phyloP scores from a whole-genome alignment of 2,797 vertebrate genomes.

The Arnoldichthys spilopterus region DNA sequence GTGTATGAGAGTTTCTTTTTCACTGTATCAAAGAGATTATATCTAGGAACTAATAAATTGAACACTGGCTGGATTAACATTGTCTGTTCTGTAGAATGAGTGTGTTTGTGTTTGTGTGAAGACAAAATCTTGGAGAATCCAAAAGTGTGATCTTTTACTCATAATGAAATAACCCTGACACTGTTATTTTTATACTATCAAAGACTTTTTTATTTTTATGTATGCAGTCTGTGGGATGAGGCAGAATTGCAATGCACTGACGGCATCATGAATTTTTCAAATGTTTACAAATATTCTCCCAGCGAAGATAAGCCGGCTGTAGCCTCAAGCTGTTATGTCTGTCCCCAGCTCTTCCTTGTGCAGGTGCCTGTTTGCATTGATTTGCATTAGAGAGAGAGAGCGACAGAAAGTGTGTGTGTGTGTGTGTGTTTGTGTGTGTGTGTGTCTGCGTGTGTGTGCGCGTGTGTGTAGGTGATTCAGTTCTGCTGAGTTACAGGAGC shows the following conservation, averaged over 20 bases:
- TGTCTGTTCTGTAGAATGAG: slow-evolving; percentile 3
- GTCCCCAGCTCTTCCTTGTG: slow-evolving; percentile 21
- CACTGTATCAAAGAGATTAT: slow-evolving; percentile 40
- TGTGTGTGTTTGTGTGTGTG: slow-evolving; percentile 21
- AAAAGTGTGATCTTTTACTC: not conserved
- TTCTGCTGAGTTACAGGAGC: slow-evolving; percentile 46
- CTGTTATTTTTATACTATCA: not conserved
- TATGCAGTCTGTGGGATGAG: not conserved
- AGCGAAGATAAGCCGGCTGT: not conserved
- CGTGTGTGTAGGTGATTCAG: not conserved
- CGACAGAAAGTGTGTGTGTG: no score
- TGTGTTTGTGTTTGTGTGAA: not conserved
- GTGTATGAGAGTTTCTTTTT: slow-evolving; percentile 44
- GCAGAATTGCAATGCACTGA: not conserved
- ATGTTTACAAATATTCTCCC: slow-evolving; percentile 35
- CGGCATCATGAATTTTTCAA: slow-evolving; percentile 64
- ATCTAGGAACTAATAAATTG: slow-evolving; percentile 49
- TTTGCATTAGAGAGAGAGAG: slow-evolving; percentile 44
- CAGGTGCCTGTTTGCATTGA: slow-evolving; percentile 43
- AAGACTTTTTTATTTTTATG: not conserved
- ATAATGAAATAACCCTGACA: not conserved
- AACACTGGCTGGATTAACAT: slow-evolving; percentile 26
- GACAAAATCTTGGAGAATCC: not conserved
- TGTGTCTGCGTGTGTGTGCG: not conserved
- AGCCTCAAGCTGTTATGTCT: not conserved